These are phyloP conservation scores for Lasiurus cinereus DNA, from an alignment of 2,113 vertebrate species.

Conservation along the genomic window DNA sequence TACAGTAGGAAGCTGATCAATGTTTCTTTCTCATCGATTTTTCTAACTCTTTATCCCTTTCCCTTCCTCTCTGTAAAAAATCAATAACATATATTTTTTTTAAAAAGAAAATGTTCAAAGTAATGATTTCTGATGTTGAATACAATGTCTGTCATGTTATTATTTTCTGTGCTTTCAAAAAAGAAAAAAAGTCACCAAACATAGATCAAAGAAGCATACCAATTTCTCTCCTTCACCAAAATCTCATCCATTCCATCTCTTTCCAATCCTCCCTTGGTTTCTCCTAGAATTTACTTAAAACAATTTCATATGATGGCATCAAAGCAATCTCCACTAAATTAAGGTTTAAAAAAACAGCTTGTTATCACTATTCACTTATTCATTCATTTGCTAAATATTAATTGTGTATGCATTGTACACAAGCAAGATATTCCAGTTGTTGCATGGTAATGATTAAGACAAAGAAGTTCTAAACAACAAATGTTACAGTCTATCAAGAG, in stretches of 20 bases:
- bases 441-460: neutral
- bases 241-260: neutral
- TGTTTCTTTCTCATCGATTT: too few species aligned
- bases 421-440: conserved; percentile 10
- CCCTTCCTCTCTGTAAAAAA: too few species aligned
- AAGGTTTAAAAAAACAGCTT: neutral
- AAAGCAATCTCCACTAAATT: neutral
- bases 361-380: neutral
- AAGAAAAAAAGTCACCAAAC: neutral
- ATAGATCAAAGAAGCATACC: neutral
- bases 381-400: conserved; percentile 7
- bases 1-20: too few species aligned
- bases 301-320: neutral
- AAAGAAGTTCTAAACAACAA: conserved; percentile 19
- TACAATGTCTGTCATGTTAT: neutral
- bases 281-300: neutral
- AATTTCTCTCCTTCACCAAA: neutral
- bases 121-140: neutral
- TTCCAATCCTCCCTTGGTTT: neutral
- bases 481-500: neutral
- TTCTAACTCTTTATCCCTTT: too few species aligned
- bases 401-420: neutral
- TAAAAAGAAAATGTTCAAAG: neutral
- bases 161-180: neutral
- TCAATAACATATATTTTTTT: too few species aligned